phyloP scores from a whole-genome alignment of 2,888 invertebrate genomes.

The Parnassius apollo region DNA sequence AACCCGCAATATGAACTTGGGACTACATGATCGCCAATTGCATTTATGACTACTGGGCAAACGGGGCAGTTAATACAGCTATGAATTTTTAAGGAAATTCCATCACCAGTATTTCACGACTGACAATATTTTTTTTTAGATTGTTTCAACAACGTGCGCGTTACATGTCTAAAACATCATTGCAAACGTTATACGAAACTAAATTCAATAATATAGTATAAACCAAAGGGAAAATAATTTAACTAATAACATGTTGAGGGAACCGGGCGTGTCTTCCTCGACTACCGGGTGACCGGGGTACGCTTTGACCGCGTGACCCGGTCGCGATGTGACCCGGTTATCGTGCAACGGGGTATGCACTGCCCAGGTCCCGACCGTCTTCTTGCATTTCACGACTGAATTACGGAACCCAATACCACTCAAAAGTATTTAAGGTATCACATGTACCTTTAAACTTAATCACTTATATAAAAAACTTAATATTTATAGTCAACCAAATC shows the following conservation, averaged over 20 bases:
- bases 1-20: too few relatives aligned
- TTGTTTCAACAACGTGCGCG: background rate
- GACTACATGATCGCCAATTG: too few relatives aligned
- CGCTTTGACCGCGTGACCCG: conserved; percentile 64
- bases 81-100: background rate
- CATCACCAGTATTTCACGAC: background rate
- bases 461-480: too few relatives aligned
- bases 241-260: conserved; percentile 23
- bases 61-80: too few relatives aligned
- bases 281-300: conserved; percentile 50
- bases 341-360: conserved; percentile 42
- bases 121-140: background rate
- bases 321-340: conserved; percentile 64
- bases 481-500: too few relatives aligned
- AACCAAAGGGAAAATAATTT: conserved; percentile 19
- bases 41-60: too few relatives aligned
- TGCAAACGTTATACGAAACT: background rate
- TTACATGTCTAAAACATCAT: background rate
- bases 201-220: conserved; percentile 12
- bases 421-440: conserved; percentile 18
- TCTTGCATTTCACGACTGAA: conserved; percentile 62
- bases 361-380: conserved; percentile 36
- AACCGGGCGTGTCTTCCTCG: conserved; percentile 42
- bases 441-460: too few relatives aligned
- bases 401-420: conserved; percentile 36